These are phyloP conservation scores for Ditula angustiorana DNA, from an alignment of 2,888 invertebrate genomes.

Conservation along the genomic window DNA sequence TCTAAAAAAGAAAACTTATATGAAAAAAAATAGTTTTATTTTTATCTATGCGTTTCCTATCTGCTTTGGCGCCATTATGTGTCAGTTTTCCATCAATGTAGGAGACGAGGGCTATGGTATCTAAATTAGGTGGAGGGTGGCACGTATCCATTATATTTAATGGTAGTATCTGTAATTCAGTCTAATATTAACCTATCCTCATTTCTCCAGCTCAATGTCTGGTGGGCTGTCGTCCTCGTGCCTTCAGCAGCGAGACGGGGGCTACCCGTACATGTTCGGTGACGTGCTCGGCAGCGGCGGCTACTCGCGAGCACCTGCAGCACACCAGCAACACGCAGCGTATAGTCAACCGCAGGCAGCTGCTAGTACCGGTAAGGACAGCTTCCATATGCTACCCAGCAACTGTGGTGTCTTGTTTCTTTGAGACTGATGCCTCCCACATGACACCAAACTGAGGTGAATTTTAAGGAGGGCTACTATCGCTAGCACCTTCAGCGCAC, in stretches of 20 bases:
- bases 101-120: too few species aligned
- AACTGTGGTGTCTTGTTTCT: neutral
- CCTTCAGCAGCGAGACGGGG: constrained; percentile 92
- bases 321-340: constrained; percentile 89
- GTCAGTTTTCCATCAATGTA: too few species aligned
- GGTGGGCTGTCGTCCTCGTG: constrained; percentile 93
- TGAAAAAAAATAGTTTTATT: too few species aligned
- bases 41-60: too few species aligned
- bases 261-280: constrained; percentile 96
- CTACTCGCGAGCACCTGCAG: constrained; percentile 89
- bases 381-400: neutral
- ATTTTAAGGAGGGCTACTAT: neutral
- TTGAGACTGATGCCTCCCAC: neutral
- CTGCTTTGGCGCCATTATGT: too few species aligned
- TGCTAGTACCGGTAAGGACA: constrained; percentile 85
- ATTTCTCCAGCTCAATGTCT: constrained; percentile 92
- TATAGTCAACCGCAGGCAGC: constrained; percentile 87
- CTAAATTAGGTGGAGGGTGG: too few species aligned
- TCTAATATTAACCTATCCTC: neutral
- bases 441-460: neutral
- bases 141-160: neutral
- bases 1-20: too few species aligned
- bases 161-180: too few species aligned
- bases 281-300: constrained; percentile 93
- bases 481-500: too few species aligned